These are phyloP conservation scores for Augiades crinisus DNA, from an alignment of 2,888 invertebrate genomes.

Conservation along the genomic window DNA sequence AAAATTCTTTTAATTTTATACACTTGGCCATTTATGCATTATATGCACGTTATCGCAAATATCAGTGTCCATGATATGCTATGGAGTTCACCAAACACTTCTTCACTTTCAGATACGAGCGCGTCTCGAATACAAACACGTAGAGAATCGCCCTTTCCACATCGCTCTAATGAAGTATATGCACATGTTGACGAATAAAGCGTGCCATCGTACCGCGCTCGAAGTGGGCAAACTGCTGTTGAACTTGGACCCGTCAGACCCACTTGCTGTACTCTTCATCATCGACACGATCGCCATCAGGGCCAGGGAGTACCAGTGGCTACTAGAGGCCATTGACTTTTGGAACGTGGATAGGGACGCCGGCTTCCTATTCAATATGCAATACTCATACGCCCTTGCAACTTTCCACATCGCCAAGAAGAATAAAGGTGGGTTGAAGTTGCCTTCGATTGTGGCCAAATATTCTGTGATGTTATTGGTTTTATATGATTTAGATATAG, in stretches of 20 bases:
- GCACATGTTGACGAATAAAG: conserved; percentile 86
- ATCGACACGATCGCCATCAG: conserved; percentile 91
- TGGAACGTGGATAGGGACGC: conserved; percentile 44
- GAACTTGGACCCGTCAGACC: conserved; percentile 89
- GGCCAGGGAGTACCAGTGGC: conserved; percentile 87
- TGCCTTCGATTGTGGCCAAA: no score
- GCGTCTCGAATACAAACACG: conserved; percentile 49
- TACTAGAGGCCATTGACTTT: conserved; percentile 53
- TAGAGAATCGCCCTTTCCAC: conserved; percentile 61
- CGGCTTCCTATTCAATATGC: conserved; percentile 48
- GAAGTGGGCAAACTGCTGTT: conserved; percentile 92
- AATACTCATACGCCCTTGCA: conserved; percentile 55
- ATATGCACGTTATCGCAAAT: no score
- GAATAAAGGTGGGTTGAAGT: conserved; percentile 39
- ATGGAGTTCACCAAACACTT: no score
- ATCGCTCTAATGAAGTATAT: conserved; percentile 90
- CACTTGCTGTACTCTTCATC: conserved; percentile 86
- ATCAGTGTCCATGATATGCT: no score
- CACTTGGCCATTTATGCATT: no score
- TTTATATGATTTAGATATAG: no score
- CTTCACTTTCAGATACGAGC: conserved; percentile 51
- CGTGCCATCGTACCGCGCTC: conserved; percentile 92
- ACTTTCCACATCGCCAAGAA: conserved; percentile 48
- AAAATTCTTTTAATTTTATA: no score
- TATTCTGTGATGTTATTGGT: no score